Conservation (phyloP, 1,140 invertebrate species). For the Helicoverpa zea region DNA sequence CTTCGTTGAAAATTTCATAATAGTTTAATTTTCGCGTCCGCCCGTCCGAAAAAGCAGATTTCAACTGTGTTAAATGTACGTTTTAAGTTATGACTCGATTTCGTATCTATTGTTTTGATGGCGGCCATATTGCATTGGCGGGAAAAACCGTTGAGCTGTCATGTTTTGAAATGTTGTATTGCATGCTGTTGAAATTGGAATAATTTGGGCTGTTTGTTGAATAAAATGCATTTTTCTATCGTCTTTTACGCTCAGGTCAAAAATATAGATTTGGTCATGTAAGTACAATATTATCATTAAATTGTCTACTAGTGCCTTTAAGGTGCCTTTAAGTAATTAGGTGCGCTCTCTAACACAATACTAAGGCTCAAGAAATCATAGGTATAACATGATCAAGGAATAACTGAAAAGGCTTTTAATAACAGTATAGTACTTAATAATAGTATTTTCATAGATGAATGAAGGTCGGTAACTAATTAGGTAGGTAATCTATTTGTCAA, state of each 20-base stretch:
- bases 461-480: too few relatives aligned
- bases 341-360: neutral
- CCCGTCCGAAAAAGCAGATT: conserved; percentile 38
- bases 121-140: conserved; percentile 4
- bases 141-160: conserved; percentile 28
- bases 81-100: conserved; percentile 34
- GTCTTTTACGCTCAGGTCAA: too few relatives aligned
- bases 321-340: too few relatives aligned
- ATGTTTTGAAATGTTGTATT: conserved; percentile 15
- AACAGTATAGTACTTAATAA: too few relatives aligned
- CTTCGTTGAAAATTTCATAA: conserved; percentile 49
- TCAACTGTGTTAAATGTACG: conserved; percentile 36
- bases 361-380: neutral
- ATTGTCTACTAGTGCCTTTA: too few relatives aligned
- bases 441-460: too few relatives aligned
- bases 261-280: too few relatives aligned
- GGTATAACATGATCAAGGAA: neutral
- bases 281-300: neutral
- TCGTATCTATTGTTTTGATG: conserved; percentile 26
- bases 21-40: conserved; percentile 45
- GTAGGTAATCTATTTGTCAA: too few relatives aligned
- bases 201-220: neutral
- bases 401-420: too few relatives aligned
- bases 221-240: neutral
- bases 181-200: neutral